Evolutionary conservation across 2,113 vertebrate species (phyloP).

Genomic region (Xenotilapia flavipinnis): DNA sequence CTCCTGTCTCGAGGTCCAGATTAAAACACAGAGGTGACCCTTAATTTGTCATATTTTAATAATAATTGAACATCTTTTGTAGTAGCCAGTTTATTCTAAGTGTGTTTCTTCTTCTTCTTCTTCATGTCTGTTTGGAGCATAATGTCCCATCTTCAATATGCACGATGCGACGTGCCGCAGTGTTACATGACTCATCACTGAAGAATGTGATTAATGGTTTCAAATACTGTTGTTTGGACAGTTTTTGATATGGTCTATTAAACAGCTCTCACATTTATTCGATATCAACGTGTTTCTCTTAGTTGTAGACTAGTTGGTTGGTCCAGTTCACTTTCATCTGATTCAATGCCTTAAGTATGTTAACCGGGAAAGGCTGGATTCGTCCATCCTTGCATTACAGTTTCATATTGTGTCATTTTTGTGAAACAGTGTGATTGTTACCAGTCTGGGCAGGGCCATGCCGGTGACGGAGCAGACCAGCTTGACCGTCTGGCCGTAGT

Average conservation of each 20-base stretch:
- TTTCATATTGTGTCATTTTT: background rate
- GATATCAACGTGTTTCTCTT: background rate
- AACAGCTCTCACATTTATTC: background rate
- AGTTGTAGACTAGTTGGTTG: background rate
- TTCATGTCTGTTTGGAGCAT: background rate
- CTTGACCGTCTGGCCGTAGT: conserved; percentile 98
- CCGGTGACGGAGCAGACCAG: conserved; percentile 98
- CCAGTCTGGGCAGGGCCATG: conserved; percentile 98
- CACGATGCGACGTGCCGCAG: background rate
- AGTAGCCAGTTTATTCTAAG: background rate
- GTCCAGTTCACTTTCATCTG: background rate
- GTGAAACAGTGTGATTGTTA: conserved; percentile 44
- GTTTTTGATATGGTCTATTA: background rate
- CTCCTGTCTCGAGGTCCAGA: background rate
- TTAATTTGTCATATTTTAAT: background rate
- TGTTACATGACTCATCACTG: background rate
- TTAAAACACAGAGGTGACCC: background rate
- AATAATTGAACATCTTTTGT: background rate
- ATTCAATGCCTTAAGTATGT: background rate
- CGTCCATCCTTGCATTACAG: background rate
- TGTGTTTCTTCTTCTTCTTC: background rate
- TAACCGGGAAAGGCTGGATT: background rate
- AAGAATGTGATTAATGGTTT: background rate
- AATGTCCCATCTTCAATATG: background rate
- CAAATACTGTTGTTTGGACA: background rate